Evolutionary conservation across 2,113 vertebrate genomes (phyloP).

Genomic region (Lanius collurio): DNA sequence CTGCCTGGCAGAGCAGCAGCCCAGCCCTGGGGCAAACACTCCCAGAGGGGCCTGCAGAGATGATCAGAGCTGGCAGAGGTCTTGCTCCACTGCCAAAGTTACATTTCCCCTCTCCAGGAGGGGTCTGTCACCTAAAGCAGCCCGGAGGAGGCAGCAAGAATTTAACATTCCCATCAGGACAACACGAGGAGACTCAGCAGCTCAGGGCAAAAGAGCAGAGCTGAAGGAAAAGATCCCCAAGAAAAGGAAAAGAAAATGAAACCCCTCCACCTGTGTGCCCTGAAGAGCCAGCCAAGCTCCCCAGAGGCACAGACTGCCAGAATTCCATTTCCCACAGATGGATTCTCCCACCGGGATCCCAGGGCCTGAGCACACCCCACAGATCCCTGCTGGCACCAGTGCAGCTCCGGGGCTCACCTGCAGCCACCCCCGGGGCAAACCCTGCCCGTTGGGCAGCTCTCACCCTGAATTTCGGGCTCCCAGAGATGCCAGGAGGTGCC

Average conservation of each 20-base stretch:
- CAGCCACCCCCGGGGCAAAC: not conserved
- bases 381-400: not conserved
- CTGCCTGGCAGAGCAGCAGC: not conserved
- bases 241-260: not conserved
- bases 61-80: not conserved
- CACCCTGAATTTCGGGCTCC: rapidly evolving
- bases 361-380: not conserved
- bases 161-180: not conserved
- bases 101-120: not conserved
- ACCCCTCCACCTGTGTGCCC: no score
- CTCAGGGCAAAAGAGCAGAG: not conserved
- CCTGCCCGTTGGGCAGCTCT: not conserved
- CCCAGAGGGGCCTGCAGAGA: not conserved
- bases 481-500: not conserved
- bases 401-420: not conserved
- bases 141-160: not conserved
- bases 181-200: not conserved
- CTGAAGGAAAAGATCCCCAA: not conserved
- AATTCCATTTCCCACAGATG: not conserved
- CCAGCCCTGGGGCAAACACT: not conserved
- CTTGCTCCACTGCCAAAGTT: not conserved
- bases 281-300: not conserved
- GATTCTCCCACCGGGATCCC: no score
- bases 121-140: not conserved
- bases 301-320: not conserved